Base-by-base conservation (phyloP, 2,888 invertebrate species). In the Colletes collaris region DNA sequence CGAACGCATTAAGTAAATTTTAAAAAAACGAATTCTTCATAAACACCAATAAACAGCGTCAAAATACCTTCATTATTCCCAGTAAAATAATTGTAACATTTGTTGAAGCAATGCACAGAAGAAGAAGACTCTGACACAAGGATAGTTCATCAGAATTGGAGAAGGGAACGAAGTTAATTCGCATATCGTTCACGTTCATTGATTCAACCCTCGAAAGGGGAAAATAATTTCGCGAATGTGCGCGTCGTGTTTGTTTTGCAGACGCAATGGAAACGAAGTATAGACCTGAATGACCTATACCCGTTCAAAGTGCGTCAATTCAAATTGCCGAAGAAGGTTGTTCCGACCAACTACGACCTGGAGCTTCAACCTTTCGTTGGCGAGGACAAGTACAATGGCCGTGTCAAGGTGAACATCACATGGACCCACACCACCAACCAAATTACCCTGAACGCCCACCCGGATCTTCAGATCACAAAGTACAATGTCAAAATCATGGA, bases 281-380 rank as follows among this genome's bases (percentile, higher is more conserved):
- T 97, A 80, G 96, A 97, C 89, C 92, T 96, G 67, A 96, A 96
- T 86, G 96, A 96, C 79, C 95, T 96, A 0, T 95, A 96, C 87
- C 94, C 95, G 0, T 92, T 96, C 10, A 94, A 95, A 53, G 94
- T 95, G 83, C 96, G 96, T 80, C 96, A 96, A 82, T 94, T 94
- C 1, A 94, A 95, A 4, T 91, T 97, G 65, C 95, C 96, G 0
- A 59, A 94, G 76, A 94, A 95, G 44, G 94, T 97, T 1, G 93
- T 94, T 46, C 97, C 97, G 0, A 94, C 94, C 0, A 95, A 94
- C 4, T 97, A 97, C 90, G 94, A 94, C 35, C 88, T 97, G 46
- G 94, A 96, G 73, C 89, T 97, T 10, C 95, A 96, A 75, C 96
- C 97, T 0, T 95, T 95, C 77, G 93, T 96, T 0, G 95, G 95